Evolutionary conservation across 35 echinoderm and acorn worm species (phyloP).

Genomic region (Ophioderma brevispina): DNA sequence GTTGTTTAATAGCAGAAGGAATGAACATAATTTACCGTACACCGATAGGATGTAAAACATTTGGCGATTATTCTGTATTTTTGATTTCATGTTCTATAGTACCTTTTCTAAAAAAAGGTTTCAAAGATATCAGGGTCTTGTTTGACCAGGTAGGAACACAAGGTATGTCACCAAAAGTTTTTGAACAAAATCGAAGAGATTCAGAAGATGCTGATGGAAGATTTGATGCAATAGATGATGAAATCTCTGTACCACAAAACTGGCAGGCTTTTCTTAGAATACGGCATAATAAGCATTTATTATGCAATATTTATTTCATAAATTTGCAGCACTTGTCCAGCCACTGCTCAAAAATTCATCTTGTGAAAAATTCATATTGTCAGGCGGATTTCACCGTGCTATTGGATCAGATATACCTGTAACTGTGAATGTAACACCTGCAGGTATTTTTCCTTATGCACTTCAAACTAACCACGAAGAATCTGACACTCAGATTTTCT

Average conservation of each 20-base stretch:
- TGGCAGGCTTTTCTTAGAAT: constrained; percentile 58
- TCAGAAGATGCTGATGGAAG: constrained; percentile 9
- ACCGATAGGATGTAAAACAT: constrained; percentile 24
- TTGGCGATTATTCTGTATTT: constrained; percentile 43
- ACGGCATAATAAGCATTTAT: constrained; percentile 36
- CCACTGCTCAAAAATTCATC: constrained; percentile 3
- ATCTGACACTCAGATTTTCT: constrained; percentile 61
- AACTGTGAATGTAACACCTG: neutral
- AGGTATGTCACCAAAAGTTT: constrained; percentile 30
- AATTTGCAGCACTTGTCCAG: constrained; percentile 40
- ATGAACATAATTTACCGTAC: constrained; percentile 33
- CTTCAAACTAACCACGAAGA: constrained; percentile 45
- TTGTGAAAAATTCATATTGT: neutral
- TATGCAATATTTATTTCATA: constrained; percentile 54
- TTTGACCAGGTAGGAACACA: constrained; percentile 40
- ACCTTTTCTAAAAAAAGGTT: neutral
- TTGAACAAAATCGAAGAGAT: neutral
- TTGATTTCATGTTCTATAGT: neutral
- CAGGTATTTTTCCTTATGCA: neutral
- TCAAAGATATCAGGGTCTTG: constrained; percentile 21
- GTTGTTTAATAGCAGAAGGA: constrained; percentile 35
- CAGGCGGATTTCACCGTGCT: constrained; percentile 26
- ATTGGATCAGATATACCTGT: neutral
- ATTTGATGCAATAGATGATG: constrained; percentile 11
- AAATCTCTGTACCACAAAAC: constrained; percentile 20